Conservation (phyloP, 2,888 invertebrate genomes). For the Physocephala rufipes region DNA sequence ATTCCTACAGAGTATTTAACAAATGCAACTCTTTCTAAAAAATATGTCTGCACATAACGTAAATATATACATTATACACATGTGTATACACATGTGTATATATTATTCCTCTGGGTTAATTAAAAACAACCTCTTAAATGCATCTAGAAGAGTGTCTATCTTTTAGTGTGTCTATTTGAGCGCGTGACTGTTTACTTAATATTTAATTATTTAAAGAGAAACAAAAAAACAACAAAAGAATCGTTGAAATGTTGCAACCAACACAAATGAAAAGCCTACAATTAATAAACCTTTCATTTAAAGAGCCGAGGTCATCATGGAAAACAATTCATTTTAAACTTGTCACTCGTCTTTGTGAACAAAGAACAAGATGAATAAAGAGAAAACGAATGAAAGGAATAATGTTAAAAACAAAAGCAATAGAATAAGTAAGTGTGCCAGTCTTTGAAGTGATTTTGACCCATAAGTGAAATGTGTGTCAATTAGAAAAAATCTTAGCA, state of each 20-base stretch:
- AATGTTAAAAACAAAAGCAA: conserved; percentile 26
- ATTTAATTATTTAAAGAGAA: too few species aligned
- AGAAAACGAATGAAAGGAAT: background rate
- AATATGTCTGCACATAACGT: too few species aligned
- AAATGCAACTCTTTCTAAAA: too few species aligned
- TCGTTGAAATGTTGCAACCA: background rate
- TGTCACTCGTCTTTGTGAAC: background rate
- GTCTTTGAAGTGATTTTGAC: conserved; percentile 34
- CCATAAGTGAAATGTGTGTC: conserved; percentile 37
- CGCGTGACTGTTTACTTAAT: too few species aligned
- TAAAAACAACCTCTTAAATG: too few species aligned
- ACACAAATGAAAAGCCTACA: too few species aligned
- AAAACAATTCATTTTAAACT: background rate
- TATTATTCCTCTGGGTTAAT: too few species aligned
- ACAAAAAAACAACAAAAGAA: background rate
- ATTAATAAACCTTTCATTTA: too few species aligned
- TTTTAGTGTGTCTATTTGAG: conserved; percentile 4
- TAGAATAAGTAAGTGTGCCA: background rate
- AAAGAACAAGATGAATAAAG: conserved; percentile 12
- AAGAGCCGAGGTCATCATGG: too few species aligned
- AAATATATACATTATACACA: too few species aligned
- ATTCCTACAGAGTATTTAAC: too few species aligned
- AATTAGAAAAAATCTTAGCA: conserved; percentile 21
- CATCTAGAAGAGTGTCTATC: background rate
- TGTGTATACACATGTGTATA: too few species aligned